phyloP scores from a whole-genome alignment of 2,888 invertebrate genomes.

The Apamea anceps region DNA sequence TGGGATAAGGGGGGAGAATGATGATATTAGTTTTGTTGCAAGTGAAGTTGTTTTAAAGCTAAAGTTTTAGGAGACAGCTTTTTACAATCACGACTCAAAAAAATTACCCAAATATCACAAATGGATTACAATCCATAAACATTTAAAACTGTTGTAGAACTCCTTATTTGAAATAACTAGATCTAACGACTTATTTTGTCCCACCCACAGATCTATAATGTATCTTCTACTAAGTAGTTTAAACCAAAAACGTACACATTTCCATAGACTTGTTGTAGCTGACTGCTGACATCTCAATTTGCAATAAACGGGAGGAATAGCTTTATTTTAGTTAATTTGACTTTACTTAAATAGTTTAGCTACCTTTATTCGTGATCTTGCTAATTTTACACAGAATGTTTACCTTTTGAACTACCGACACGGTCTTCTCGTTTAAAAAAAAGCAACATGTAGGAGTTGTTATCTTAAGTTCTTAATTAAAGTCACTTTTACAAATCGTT shows the following conservation, averaged over 20 bases:
- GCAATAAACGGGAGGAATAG: not conserved
- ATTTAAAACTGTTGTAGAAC: constrained; percentile 10
- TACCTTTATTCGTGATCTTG: not conserved
- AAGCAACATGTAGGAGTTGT: not conserved
- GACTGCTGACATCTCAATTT: constrained; percentile 37
- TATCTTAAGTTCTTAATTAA: constrained; percentile 38
- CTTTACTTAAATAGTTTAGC: not conserved
- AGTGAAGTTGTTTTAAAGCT: not conserved
- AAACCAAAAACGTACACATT: constrained; percentile 24
- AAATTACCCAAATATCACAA: constrained; percentile 4
- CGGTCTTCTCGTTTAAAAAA: not conserved
- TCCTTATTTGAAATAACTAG: constrained; percentile 5
- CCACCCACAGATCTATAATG: constrained; percentile 30
- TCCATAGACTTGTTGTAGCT: constrained; percentile 5
- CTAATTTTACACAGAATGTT: not conserved
- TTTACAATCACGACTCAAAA: not conserved
- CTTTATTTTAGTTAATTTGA: constrained; percentile 4
- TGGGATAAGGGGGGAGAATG: not conserved
- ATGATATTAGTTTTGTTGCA: not conserved
- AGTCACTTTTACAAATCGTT: constrained; percentile 40
- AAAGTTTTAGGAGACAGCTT: not conserved
- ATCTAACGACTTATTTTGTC: constrained; percentile 9
- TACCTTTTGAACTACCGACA: not conserved
- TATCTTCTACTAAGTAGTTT: constrained; percentile 12
- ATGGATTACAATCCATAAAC: not conserved